These are phyloP conservation scores for Chaetophractus vellerosus DNA, from an alignment of 2,797 vertebrate genomes.

Conservation along the genomic window DNA sequence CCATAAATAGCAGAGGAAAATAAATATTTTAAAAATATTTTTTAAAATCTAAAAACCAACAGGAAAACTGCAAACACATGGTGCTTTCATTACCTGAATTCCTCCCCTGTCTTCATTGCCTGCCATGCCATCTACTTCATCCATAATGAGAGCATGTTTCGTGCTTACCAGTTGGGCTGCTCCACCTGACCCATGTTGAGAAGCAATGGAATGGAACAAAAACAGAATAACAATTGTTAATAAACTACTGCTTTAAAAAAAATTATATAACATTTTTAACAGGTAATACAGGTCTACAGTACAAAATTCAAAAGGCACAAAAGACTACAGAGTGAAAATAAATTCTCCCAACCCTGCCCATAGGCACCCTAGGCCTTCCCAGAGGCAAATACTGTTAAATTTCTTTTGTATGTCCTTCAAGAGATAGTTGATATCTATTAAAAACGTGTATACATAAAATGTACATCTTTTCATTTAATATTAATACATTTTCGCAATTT, in stretches of 20 bases:
- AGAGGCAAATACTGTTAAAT: neutral
- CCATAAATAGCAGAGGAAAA: neutral
- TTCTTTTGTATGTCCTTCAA: neutral
- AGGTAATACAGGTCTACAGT: neutral
- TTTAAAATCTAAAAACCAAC: neutral
- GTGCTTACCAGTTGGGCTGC: conserved; percentile 92
- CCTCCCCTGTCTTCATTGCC: conserved; percentile 98
- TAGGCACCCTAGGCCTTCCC: neutral
- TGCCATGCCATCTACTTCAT: conserved; percentile 99
- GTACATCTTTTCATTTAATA: neutral
- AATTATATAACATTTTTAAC: neutral
- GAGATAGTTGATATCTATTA: neutral
- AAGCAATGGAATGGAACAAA: neutral
- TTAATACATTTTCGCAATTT: neutral
- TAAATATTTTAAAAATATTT: neutral
- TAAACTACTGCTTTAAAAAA: neutral
- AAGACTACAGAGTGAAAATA: neutral
- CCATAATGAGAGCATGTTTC: conserved; percentile 98
- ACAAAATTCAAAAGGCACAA: neutral
- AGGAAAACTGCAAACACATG: neutral
- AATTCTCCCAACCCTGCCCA: neutral
- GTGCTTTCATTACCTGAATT: conserved; percentile 93
- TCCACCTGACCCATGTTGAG: conserved; percentile 87
- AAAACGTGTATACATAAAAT: neutral
- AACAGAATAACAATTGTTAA: neutral